These are phyloP conservation scores for Urocitellus parryii DNA, from an alignment of 2,113 vertebrate species.

Conservation along the genomic window DNA sequence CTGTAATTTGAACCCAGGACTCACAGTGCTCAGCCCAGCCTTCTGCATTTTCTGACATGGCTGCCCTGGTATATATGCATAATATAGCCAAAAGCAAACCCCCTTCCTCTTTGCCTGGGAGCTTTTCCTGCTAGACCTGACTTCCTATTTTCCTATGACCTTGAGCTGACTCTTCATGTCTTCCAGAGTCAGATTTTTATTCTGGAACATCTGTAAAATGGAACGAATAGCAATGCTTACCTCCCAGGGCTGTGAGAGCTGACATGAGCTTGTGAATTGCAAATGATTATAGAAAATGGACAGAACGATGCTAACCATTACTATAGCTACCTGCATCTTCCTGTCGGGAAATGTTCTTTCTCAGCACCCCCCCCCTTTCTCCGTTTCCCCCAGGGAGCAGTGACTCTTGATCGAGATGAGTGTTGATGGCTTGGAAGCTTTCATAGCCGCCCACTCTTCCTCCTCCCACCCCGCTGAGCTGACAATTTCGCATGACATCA, in stretches of 20 bases:
- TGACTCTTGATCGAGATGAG: constrained; percentile 76
- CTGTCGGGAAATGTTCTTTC: not conserved
- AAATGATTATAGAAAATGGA: not conserved
- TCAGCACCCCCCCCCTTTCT: not conserved
- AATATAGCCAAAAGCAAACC: not conserved
- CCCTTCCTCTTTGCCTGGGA: not conserved
- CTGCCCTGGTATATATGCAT: too few species aligned
- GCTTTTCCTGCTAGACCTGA: not conserved
- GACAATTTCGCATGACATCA: constrained; percentile 79
- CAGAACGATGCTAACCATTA: not conserved
- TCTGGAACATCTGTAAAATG: constrained; percentile 18
- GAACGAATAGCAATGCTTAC: not conserved
- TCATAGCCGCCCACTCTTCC: constrained; percentile 80
- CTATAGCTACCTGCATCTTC: not conserved
- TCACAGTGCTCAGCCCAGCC: not conserved
- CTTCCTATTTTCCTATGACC: not conserved
- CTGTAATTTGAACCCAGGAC: not conserved
- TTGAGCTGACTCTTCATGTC: not conserved
- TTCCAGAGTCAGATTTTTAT: not conserved
- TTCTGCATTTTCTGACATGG: not conserved
- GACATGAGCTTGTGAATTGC: not conserved
- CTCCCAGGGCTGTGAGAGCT: not conserved
- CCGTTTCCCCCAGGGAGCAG: constrained; percentile 22
- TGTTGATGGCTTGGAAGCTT: constrained; percentile 77
- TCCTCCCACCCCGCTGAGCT: constrained; percentile 73